Evolutionary conservation across 2,797 vertebrate species (phyloP).

Genomic region (Acanthurus leucopareius): DNA sequence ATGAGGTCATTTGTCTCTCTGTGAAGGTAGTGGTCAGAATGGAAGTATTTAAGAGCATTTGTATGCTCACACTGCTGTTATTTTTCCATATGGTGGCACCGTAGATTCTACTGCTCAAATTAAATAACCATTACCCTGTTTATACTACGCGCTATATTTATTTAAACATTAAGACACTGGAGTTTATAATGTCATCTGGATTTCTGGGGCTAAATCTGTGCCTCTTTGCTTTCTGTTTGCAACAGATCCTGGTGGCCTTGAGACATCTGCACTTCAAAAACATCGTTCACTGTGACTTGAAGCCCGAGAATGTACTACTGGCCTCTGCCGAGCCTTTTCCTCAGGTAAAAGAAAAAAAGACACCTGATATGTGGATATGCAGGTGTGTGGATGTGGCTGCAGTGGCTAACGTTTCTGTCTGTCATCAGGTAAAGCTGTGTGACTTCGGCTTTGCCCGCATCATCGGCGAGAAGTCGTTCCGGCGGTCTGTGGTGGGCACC

Average conservation of each 20-base stretch:
- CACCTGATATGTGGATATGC: neutral
- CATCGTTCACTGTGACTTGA: constrained; percentile 99
- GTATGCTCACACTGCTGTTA: constrained; percentile 50
- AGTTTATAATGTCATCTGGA: constrained; percentile 34
- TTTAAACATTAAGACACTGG: constrained; percentile 31
- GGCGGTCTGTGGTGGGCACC: constrained; percentile 97
- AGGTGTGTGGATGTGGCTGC: neutral
- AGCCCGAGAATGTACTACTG: constrained; percentile 97
- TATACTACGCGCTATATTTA: constrained; percentile 5
- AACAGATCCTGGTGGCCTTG: constrained; percentile 96
- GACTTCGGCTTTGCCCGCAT: constrained; percentile 98
- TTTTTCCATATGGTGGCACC: constrained; percentile 55
- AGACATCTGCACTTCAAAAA: constrained; percentile 99
- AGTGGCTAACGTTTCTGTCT: neutral
- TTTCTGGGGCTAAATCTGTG: constrained; percentile 38
- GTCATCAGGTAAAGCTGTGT: constrained; percentile 94
- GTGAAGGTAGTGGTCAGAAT: constrained; percentile 63
- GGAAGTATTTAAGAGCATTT: constrained; percentile 66
- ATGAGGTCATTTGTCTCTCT: constrained; percentile 68
- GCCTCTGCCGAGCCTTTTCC: constrained; percentile 97
- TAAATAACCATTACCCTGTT: constrained; percentile 53
- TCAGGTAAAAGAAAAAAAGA: constrained; percentile 85
- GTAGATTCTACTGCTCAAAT: constrained; percentile 17
- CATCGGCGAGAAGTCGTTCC: constrained; percentile 98
- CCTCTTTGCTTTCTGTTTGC: constrained; percentile 33